Conservation (phyloP, 2,113 vertebrate species). For the Benitochromis conjunctus region DNA sequence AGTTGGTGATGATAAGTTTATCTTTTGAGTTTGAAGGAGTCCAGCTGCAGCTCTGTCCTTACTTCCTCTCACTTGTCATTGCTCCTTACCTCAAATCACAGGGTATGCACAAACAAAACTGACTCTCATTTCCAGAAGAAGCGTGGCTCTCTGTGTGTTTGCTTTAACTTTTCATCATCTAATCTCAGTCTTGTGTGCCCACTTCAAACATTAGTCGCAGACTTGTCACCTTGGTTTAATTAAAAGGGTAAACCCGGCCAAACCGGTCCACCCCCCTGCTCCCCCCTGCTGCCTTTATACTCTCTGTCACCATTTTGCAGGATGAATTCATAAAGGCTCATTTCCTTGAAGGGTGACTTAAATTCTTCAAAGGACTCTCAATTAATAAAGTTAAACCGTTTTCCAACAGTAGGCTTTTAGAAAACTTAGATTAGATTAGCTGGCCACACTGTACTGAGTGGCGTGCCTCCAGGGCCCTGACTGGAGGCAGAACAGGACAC, state of each 20-base stretch:
- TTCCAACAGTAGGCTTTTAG: slow-evolving; percentile 23
- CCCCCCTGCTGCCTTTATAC: background rate
- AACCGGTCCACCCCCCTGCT: background rate
- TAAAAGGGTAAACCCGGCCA: slow-evolving; percentile 2
- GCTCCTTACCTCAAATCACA: slow-evolving; percentile 35
- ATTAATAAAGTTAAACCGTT: slow-evolving; percentile 56
- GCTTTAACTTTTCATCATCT: slow-evolving; percentile 27
- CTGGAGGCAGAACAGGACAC: slow-evolving; percentile 44
- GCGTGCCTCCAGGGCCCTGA: slow-evolving; percentile 23
- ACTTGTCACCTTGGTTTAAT: slow-evolving; percentile 46
- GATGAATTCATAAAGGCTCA: slow-evolving; percentile 15
- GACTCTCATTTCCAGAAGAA: slow-evolving; percentile 20
- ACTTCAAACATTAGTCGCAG: slow-evolving; percentile 9
- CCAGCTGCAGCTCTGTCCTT: slow-evolving; percentile 33
- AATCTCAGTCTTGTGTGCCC: slow-evolving; percentile 4
- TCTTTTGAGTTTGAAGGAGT: slow-evolving; percentile 7
- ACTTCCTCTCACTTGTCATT: slow-evolving; percentile 35
- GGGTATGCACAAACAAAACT: slow-evolving; percentile 24
- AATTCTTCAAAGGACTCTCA: slow-evolving; percentile 35
- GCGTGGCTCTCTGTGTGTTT: slow-evolving; percentile 28
- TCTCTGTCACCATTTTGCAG: slow-evolving; percentile 1
- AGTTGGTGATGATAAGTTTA: slow-evolving; percentile 11
- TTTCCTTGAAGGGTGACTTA: slow-evolving; percentile 29
- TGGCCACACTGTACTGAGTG: background rate
- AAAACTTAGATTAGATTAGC: slow-evolving; percentile 44